Evolutionary conservation across 2,113 vertebrate genomes (phyloP).

Genomic region (Tenebrosternarchus preto): DNA sequence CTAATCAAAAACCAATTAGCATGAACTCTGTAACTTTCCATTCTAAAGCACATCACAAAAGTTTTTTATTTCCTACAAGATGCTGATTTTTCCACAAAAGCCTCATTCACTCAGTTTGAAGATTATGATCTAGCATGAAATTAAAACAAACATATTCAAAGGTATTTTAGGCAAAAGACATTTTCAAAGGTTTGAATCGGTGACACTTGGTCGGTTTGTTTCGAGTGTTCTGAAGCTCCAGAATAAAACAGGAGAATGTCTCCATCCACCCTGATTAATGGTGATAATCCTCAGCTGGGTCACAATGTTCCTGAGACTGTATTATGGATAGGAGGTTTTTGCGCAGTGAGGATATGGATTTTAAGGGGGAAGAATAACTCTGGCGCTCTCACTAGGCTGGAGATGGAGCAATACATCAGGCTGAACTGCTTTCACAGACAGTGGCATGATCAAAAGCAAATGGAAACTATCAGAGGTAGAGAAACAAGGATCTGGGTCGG

Average conservation of each 20-base stretch:
- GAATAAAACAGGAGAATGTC: not conserved
- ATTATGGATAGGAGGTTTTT: slow-evolving; percentile 21
- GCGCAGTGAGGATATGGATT: slow-evolving; percentile 35
- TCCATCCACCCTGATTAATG: slow-evolving; percentile 29
- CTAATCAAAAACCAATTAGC: not conserved
- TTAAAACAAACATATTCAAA: not conserved
- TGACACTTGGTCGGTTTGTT: not conserved
- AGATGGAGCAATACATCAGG: slow-evolving; percentile 43
- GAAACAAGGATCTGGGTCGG: not conserved
- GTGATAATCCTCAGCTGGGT: slow-evolving; percentile 30
- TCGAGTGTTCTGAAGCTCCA: not conserved
- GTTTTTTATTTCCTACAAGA: slow-evolving; percentile 19
- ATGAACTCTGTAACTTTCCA: not conserved
- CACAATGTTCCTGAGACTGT: slow-evolving; percentile 21
- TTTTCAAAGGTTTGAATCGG: too few relatives aligned
- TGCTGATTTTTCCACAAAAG: not conserved
- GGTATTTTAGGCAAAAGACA: not conserved
- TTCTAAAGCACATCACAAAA: not conserved
- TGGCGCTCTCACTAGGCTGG: not conserved
- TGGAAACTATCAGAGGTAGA: slow-evolving; percentile 8
- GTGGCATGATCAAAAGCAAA: slow-evolving; percentile 20
- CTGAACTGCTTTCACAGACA: not conserved
- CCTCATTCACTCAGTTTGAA: not conserved
- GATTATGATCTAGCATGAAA: not conserved
- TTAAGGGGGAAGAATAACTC: slow-evolving; percentile 23